Evolutionary conservation across 1,140 invertebrate species (phyloP).

Genomic region (Melanaphis sacchari): DNA sequence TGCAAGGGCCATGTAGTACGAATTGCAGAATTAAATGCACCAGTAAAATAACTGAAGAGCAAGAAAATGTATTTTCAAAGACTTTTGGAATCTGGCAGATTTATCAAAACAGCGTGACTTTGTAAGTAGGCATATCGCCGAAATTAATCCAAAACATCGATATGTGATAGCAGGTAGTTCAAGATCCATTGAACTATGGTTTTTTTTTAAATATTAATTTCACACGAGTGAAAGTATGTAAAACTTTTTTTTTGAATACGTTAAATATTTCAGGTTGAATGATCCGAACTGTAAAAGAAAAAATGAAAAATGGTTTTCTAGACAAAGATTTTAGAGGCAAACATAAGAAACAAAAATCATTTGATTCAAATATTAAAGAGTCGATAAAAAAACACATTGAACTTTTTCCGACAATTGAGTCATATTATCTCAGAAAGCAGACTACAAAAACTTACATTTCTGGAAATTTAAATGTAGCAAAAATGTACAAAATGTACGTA

Average conservation of each 20-base stretch:
- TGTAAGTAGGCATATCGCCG: not conserved
- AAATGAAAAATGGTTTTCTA: too few relatives aligned
- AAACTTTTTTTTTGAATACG: constrained; percentile 9
- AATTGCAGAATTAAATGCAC: not conserved
- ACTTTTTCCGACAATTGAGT: constrained; percentile 32
- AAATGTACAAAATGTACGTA: constrained; percentile 57
- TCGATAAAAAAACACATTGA: constrained; percentile 36
- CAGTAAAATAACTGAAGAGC: not conserved
- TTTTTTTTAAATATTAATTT: not conserved
- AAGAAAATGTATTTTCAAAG: not conserved
- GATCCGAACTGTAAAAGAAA: not conserved
- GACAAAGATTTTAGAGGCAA: not conserved
- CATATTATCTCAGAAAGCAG: constrained; percentile 39
- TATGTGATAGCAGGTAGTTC: not conserved
- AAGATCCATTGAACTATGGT: not conserved
- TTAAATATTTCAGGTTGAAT: not conserved
- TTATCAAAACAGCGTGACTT: constrained; percentile 14
- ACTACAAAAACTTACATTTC: constrained; percentile 37
- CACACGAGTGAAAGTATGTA: not conserved
- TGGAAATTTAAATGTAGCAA: constrained; percentile 27
- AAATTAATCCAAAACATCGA: not conserved
- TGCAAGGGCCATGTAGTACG: not conserved
- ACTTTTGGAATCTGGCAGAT: not conserved
- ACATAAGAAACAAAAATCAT: not conserved
- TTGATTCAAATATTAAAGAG: not conserved